Evolutionary conservation across 2,888 invertebrate genomes (phyloP).

Genomic region (Cancer borealis): DNA sequence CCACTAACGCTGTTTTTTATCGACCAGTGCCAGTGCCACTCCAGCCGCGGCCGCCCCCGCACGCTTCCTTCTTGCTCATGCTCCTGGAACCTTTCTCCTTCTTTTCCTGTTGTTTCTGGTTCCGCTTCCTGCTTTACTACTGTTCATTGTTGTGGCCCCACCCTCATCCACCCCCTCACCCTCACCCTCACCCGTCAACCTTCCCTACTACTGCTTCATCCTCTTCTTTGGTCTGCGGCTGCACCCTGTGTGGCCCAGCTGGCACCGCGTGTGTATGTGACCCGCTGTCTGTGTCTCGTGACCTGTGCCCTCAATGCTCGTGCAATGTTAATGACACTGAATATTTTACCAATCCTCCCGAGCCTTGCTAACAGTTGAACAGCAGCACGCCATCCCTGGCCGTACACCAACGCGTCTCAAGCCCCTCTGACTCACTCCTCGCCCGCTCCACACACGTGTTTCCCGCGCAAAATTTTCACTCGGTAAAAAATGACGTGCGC

Average conservation of each 20-base stretch:
- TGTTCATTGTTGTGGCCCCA: constrained; percentile 11
- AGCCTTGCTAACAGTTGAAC: constrained; percentile 24
- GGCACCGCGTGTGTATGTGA: constrained; percentile 60
- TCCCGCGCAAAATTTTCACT: constrained; percentile 68
- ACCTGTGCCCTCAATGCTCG: constrained; percentile 58
- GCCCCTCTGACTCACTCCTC: constrained; percentile 45
- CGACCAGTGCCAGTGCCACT: constrained; percentile 73
- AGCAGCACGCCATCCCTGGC: constrained; percentile 59
- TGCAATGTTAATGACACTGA: constrained; percentile 62
- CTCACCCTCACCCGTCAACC: not conserved
- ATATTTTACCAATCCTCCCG: constrained; percentile 45
- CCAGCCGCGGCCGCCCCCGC: constrained; percentile 71
- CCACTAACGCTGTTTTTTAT: constrained; percentile 75
- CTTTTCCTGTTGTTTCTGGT: constrained; percentile 57
- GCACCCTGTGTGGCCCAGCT: constrained; percentile 55
- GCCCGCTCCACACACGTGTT: constrained; percentile 60
- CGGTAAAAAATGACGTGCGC: constrained; percentile 55
- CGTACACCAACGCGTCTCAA: constrained; percentile 17
- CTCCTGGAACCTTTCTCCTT: constrained; percentile 50
- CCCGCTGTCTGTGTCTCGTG: constrained; percentile 59
- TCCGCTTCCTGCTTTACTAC: constrained; percentile 35
- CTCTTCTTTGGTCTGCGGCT: constrained; percentile 43
- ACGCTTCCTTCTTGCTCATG: constrained; percentile 70
- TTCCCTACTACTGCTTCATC: not conserved
- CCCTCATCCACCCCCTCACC: not conserved